These are phyloP conservation scores for Turritopsis dohrnii DNA, from an alignment of 30 jellyfish, hydroid and myxozoan genomes.

Conservation along the genomic window DNA sequence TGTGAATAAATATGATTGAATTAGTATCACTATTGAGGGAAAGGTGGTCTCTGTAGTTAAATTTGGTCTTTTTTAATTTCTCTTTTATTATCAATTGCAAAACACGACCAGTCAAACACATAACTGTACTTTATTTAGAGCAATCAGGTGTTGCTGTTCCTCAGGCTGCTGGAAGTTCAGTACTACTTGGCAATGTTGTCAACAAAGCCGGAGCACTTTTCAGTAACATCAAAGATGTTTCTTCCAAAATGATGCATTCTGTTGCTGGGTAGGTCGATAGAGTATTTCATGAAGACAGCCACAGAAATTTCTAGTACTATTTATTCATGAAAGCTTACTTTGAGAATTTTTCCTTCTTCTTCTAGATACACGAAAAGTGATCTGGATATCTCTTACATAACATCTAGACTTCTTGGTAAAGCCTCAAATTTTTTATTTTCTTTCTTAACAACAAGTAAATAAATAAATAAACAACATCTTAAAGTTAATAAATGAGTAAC, in stretches of 20 bases:
- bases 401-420: conserved; percentile 74
- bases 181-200: conserved; percentile 76
- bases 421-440: background rate
- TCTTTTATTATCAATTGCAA: too few species aligned
- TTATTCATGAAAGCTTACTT: background rate
- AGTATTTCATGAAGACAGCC: too few species aligned
- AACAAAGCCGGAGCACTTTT: conserved; percentile 81
- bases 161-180: conserved; percentile 61
- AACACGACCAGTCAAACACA: background rate
- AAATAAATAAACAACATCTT: too few species aligned
- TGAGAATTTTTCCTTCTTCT: background rate
- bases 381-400: conserved; percentile 72
- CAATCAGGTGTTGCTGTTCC: background rate
- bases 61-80: too few species aligned
- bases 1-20: too few species aligned
- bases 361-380: conserved; percentile 76
- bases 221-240: conserved; percentile 78
- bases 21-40: too few species aligned
- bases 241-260: conserved; percentile 71
- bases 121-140: background rate
- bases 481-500: too few species aligned
- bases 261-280: conserved; percentile 75
- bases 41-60: too few species aligned
- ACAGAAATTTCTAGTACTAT: too few species aligned
- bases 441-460: too few species aligned